Base-by-base conservation (phyloP, 2,888 invertebrate genomes). In the Drosophila phalerata region DNA sequence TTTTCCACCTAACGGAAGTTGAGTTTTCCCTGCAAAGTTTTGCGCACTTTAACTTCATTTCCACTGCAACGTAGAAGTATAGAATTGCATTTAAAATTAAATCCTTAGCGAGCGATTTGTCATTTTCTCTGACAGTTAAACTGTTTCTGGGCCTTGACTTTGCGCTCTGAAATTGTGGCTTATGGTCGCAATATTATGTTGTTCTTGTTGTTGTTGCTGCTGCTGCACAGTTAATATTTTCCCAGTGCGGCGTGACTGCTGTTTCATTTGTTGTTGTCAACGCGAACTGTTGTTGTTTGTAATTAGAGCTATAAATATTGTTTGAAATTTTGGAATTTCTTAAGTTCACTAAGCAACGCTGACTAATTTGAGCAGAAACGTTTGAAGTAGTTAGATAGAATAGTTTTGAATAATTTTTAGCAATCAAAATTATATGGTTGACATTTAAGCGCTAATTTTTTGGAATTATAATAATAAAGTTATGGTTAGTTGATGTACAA, bases 61-160 rank as follows among this genome's bases (percentile, higher is more conserved):
- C 65, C 73, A 81, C 76, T 81, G 89, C 85, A 79, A 69, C 71
- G 79, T 69, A 69, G 77, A 52, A 47, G 52, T 34, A 61, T 60
- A 42, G 67, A 80, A 65, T 67, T 87, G 85, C 88, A 89, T 87
- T 89, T 75, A 70, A 89, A 88, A 88, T 87, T 73, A 89, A 87
- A 89, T 87, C 87, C 88, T 78, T 66, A 58, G 73, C 75, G 89
- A 73, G 71, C 86, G 67, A 89, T 87, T 87, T 87, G 88, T 87
- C 87, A 87, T 77, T 85, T 88, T 81, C 55, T 11, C 47, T 88
- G 90, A 89, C 87, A 89, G 81, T 72, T 83, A 75, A 89, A 85
- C 78, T 79, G 80, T 80, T 80, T 53, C 49, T 15, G 25, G 8
- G 32, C 40, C 34, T 49, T 47, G 79, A 77, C 80, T 77, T 56